These are phyloP conservation scores for Drosophila acutilabella DNA, from an alignment of 2,888 invertebrate species.

Conservation along the genomic window DNA sequence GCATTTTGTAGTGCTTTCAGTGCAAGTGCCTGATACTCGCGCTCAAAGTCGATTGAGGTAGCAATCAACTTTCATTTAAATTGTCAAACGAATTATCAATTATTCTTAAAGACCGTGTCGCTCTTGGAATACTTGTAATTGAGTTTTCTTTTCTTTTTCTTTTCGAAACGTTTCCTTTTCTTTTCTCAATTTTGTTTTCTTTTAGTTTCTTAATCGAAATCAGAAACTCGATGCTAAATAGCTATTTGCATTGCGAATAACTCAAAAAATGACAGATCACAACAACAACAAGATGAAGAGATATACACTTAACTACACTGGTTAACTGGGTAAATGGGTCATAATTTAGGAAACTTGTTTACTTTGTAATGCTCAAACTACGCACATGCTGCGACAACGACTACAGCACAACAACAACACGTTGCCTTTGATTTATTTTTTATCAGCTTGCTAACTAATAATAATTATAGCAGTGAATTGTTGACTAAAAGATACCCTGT, in stretches of 20 bases:
- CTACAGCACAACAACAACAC: slow-evolving; percentile 21
- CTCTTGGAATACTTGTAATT: slow-evolving; percentile 20
- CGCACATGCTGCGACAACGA: slow-evolving; percentile 41
- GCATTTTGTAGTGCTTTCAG: slow-evolving; percentile 34
- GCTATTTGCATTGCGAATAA: slow-evolving; percentile 48
- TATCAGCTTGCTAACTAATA: slow-evolving; percentile 38
- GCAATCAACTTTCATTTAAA: slow-evolving; percentile 84
- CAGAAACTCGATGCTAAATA: slow-evolving; percentile 12
- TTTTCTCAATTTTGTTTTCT: slow-evolving; percentile 1
- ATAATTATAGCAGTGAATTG: background rate
- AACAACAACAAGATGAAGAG: background rate
- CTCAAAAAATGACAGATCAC: slow-evolving; percentile 32
- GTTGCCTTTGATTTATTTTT: slow-evolving; percentile 27
- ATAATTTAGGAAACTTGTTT: slow-evolving; percentile 84
- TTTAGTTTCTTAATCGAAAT: slow-evolving; percentile 11
- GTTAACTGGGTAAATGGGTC: slow-evolving; percentile 84
- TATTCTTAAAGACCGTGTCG: slow-evolving; percentile 53
- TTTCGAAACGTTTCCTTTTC: background rate
- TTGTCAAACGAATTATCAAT: slow-evolving; percentile 69
- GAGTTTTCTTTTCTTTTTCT: slow-evolving; percentile 11
- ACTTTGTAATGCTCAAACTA: slow-evolving; percentile 38
- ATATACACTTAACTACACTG: slow-evolving; percentile 14
- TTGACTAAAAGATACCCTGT: background rate
- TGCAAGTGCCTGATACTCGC: slow-evolving; percentile 41
- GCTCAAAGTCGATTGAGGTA: slow-evolving; percentile 19